Evolutionary conservation across 2,888 invertebrate species (phyloP).

Genomic region (Seira musarum): DNA sequence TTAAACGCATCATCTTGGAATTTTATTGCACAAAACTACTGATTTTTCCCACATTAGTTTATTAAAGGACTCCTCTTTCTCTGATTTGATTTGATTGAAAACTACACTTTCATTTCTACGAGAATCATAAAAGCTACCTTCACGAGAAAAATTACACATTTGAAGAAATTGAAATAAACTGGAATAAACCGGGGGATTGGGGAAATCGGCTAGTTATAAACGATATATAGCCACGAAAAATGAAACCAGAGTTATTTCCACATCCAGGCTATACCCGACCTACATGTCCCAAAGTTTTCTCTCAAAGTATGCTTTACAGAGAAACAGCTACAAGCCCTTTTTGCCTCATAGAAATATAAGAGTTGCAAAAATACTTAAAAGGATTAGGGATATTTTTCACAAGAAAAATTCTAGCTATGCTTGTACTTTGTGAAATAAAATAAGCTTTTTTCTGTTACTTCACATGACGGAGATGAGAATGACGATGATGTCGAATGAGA

Average conservation of each 20-base stretch:
- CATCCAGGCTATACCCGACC: no score
- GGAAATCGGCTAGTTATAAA: no score
- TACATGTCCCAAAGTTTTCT: no score
- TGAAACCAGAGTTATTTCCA: no score
- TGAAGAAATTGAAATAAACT: conserved; percentile 4
- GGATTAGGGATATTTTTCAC: neutral
- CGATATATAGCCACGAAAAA: no score
- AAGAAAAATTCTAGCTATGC: neutral
- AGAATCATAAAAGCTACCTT: conserved; percentile 1
- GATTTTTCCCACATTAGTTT: no score
- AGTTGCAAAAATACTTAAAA: neutral
- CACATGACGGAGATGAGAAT: neutral
- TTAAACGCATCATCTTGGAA: no score
- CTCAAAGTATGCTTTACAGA: no score
- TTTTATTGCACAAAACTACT: neutral
- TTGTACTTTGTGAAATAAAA: neutral
- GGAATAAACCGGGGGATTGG: neutral
- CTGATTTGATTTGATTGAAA: neutral
- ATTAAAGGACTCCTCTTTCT: no score
- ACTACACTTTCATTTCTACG: no score
- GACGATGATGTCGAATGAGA: neutral
- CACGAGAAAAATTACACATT: neutral
- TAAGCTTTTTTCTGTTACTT: conserved; percentile 1
- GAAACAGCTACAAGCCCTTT: no score
- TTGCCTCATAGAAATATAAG: neutral